Evolutionary conservation across 2,888 invertebrate species (phyloP).

Genomic region (Calliphora vomitoria): DNA sequence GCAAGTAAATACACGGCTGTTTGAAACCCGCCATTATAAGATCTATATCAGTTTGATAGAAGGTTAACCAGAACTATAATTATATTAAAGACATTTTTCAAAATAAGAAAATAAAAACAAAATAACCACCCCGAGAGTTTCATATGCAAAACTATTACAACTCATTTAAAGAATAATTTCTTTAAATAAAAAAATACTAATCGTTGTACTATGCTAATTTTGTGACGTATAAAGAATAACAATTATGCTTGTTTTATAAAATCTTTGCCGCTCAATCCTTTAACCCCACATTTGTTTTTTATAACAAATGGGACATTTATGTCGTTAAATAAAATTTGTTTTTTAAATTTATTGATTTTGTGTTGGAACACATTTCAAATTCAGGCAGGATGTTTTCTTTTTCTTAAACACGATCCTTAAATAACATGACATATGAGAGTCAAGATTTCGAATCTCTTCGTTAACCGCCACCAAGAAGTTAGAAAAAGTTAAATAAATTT

Average conservation of each 20-base stretch:
- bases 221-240: not conserved
- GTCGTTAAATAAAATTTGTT: not conserved
- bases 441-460: conserved; percentile 8
- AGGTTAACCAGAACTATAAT: conserved; percentile 17
- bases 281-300: not conserved
- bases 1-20: not conserved
- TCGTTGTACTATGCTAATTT: conserved; percentile 20
- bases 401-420: conserved; percentile 14
- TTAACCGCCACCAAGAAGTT: conserved; percentile 60
- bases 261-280: conserved; percentile 1
- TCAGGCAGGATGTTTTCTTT: conserved; percentile 33
- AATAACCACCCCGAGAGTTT: not conserved
- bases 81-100: conserved; percentile 13
- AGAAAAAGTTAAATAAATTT: conserved; percentile 61
- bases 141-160: conserved; percentile 4
- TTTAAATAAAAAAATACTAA: not conserved
- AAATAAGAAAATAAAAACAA: not conserved
- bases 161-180: not conserved
- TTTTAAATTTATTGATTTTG: conserved; percentile 40
- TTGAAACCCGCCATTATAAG: not conserved
- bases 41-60: conserved; percentile 15
- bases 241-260: conserved; percentile 19
- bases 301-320: not conserved
- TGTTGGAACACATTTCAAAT: not conserved
- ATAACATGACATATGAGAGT: conserved; percentile 26